Evolutionary conservation across 1,140 invertebrate species (phyloP), one percentile per base, ranked within the genome.

Genomic region (Drosophila asahinai): DNA sequence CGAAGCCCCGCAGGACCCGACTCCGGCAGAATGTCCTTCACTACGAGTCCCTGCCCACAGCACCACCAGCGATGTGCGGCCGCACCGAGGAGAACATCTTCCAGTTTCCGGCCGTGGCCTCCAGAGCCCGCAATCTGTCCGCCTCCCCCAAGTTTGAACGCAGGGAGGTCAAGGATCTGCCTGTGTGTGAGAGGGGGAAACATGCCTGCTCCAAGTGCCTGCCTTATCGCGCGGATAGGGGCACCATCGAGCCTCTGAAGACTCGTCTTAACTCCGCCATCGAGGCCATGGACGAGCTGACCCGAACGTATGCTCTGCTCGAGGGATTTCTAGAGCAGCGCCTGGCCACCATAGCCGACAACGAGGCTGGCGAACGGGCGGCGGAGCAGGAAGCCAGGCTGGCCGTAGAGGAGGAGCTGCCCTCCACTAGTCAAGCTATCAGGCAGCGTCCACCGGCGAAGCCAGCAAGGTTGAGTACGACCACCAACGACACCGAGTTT

Each of bases 401-500:
- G 12, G 9, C 15, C 2, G 47, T 72, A 30, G 58, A 48, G 1
- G 52, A 52, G 5, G 54, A 57, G 4, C n/a, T 45, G 12, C 38
- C 66, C n/a, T 54, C 71, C 5, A 60, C 54, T 25, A 68, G 52
- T 33, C 64, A 68, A 19, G 48, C 42, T 6, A 12, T 19, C 11
- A 54, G 15, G 45, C 65, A 27, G 25, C 43, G 15, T 45, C 62
- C 38, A 60, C 67, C 33, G 57, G 93, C 22, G 1, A 74, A 74
- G 14, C 45, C 67, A 36, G 45, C 55, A 1, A 30, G 58, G 17
- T 19, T 38, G 7, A 60, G 15, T n/a, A 22, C 19, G 8, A 36
- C 3, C 22, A 15, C 22, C 47, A 72, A 12, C 3, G 95, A 95
- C 49, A 80, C 94, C 6, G 95, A 95, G 43, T 93, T 93, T 52